phyloP scores from a whole-genome alignment of 2,888 invertebrate genomes.

The Clunio marinus region DNA sequence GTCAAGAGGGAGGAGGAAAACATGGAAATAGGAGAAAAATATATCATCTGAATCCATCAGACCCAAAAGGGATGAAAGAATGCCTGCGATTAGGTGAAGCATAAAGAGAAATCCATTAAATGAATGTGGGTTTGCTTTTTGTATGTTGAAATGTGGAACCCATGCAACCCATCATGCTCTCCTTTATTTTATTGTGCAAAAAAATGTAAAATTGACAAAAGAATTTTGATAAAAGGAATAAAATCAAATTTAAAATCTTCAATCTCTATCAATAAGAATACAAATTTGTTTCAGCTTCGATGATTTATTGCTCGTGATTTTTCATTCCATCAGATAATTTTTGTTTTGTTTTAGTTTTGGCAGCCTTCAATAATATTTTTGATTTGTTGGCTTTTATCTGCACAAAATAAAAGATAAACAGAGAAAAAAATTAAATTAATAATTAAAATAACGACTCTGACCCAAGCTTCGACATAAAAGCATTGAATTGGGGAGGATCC shows the following conservation, averaged over 20 bases:
- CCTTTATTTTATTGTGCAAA: not conserved
- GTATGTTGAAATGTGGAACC: not conserved
- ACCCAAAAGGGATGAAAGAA: conserved; percentile 11
- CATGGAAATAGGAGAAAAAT: not conserved
- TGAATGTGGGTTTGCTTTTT: not conserved
- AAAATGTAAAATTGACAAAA: too few species aligned
- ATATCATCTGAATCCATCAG: not conserved
- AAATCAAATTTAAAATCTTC: not conserved
- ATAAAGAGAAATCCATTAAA: conserved; percentile 10
- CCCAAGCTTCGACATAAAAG: conserved; percentile 2
- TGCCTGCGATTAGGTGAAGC: conserved; percentile 14
- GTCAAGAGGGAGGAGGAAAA: not conserved
- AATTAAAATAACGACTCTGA: conserved; percentile 6
- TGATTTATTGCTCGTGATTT: conserved; percentile 12
- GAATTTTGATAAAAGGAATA: not conserved
- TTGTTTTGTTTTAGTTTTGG: conserved; percentile 1
- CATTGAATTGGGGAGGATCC: not conserved
- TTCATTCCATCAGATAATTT: not conserved
- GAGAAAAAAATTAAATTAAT: too few species aligned
- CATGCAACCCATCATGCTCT: not conserved
- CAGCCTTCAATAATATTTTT: not conserved
- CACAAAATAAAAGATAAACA: not conserved
- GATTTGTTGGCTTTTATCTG: not conserved
- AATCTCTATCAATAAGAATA: not conserved
- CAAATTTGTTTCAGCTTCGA: not conserved